Conservation (phyloP, 64 coral and sea anemone species). For the Stichodactyla helianthus region DNA sequence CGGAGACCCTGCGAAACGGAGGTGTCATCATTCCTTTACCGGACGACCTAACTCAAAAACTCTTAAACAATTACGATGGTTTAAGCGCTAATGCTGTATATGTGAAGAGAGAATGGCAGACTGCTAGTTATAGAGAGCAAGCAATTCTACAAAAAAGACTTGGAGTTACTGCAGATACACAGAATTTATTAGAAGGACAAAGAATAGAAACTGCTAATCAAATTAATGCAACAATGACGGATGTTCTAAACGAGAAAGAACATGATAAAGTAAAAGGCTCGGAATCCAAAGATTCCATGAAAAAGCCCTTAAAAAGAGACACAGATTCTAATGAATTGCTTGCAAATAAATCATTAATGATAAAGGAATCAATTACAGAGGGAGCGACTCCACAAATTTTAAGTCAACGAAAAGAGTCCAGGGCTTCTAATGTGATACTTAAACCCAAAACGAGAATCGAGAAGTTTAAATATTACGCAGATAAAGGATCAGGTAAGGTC, state of each 20-base stretch:
- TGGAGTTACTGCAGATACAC: constrained; percentile 39
- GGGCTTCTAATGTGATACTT: not conserved
- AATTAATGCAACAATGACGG: constrained; percentile 21
- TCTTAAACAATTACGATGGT: constrained; percentile 78
- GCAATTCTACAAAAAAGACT: constrained; percentile 66
- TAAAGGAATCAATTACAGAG: not conserved
- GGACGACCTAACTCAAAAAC: constrained; percentile 67
- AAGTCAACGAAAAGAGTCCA: constrained; percentile 45
- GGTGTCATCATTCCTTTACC: constrained; percentile 77
- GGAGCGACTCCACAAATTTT: constrained; percentile 1
- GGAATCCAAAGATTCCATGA: constrained; percentile 31
- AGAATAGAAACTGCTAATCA: not conserved
- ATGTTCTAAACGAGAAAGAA: constrained; percentile 14
- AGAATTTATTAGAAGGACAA: constrained; percentile 26
- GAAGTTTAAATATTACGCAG: constrained; percentile 65
- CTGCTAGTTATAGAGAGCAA: constrained; percentile 83
- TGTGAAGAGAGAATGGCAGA: constrained; percentile 92
- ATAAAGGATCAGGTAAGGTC: constrained; percentile 46
- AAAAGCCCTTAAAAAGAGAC: not conserved
- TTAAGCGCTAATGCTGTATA: constrained; percentile 66
- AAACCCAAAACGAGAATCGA: constrained; percentile 73
- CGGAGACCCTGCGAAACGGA: constrained; percentile 53
- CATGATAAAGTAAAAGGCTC: constrained; percentile 32
- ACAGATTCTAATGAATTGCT: not conserved
- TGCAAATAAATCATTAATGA: not conserved